These are phyloP conservation scores for Tangara arthus DNA, from an alignment of 2,797 vertebrate species.

Conservation along the genomic window DNA sequence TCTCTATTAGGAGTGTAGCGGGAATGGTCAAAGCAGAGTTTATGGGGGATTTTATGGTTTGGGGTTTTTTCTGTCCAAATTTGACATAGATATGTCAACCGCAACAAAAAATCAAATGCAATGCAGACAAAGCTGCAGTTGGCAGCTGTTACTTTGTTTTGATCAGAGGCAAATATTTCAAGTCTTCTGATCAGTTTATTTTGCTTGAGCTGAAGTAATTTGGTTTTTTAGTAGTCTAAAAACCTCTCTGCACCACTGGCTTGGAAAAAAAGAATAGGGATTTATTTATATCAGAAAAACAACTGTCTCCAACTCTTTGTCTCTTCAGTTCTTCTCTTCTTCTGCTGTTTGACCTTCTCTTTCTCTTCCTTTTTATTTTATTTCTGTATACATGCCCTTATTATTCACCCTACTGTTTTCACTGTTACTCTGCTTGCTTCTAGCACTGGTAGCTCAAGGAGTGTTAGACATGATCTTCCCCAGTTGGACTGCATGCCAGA, in stretches of 20 bases:
- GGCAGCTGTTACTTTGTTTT: constrained; percentile 11
- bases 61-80: background rate
- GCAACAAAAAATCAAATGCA: background rate
- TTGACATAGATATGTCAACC: background rate
- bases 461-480: constrained; percentile 3
- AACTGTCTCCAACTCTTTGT: background rate
- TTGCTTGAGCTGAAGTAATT: background rate
- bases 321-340: background rate
- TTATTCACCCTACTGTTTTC: background rate
- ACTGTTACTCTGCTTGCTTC: constrained; percentile 3
- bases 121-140: background rate
- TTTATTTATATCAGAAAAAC: background rate
- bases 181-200: background rate
- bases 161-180: background rate
- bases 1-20: background rate
- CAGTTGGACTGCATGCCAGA: constrained; percentile 6
- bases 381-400: background rate
- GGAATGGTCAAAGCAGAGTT: background rate
- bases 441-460: constrained; percentile 5
- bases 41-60: background rate
- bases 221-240: background rate
- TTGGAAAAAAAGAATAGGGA: background rate
- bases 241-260: background rate
- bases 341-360: constrained; percentile 17
- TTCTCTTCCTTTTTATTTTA: background rate